Conservation (phyloP, 2,797 vertebrate species). For the Bryconaethiops microstoma region DNA sequence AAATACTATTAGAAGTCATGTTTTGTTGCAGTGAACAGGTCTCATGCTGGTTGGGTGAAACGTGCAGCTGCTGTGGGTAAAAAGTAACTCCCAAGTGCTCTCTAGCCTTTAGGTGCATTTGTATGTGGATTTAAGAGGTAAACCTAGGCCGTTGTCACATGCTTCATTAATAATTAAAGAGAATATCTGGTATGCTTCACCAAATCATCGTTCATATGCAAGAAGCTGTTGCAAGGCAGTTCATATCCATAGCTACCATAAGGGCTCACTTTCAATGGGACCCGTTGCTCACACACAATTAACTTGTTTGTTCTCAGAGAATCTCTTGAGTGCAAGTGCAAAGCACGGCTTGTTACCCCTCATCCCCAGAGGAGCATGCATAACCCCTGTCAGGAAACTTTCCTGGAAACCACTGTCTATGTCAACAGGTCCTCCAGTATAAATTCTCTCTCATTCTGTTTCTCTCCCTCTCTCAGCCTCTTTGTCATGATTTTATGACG, state of each 20-base stretch:
- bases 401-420: constrained; percentile 71
- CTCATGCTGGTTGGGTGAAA: constrained; percentile 56
- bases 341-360: constrained; percentile 71
- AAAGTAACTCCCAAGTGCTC: too few relatives aligned
- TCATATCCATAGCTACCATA: constrained; percentile 25
- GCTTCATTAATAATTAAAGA: background rate
- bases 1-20: constrained; percentile 51
- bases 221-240: constrained; percentile 7
- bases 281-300: constrained; percentile 68
- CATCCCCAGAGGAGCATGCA: constrained; percentile 59
- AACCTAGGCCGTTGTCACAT: background rate
- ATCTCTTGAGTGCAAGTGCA: constrained; percentile 60
- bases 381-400: constrained; percentile 63
- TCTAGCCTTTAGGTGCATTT: background rate
- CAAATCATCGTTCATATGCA: background rate
- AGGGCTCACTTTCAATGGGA: constrained; percentile 40
- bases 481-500: background rate
- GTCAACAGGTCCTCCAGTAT: constrained; percentile 62
- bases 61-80: constrained; percentile 11
- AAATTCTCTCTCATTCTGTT: background rate
- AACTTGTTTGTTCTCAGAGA: constrained; percentile 80
- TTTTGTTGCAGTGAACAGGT: constrained; percentile 52
- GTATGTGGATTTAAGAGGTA: background rate
- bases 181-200: background rate
- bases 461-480: background rate